phyloP scores from a whole-genome alignment of 2,888 invertebrate species.

The Drosophila barbarae region DNA sequence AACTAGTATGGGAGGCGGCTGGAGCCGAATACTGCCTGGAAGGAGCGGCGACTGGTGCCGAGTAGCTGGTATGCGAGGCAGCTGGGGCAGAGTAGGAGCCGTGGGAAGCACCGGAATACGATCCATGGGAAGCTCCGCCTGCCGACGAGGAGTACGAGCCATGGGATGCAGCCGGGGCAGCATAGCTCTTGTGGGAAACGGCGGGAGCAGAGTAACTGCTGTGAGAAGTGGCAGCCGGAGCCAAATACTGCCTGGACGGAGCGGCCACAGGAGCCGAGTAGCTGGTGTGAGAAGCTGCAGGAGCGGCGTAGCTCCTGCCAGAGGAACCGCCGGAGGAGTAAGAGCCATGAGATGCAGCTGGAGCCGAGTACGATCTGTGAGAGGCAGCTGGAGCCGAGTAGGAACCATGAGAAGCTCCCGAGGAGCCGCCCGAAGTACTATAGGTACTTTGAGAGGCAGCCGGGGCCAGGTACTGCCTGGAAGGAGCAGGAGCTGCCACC shows the following conservation, averaged over 20 bases:
- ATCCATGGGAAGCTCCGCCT: conserved; percentile 13
- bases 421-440: conserved; percentile 8
- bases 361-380: conserved; percentile 29
- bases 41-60: conserved; percentile 27
- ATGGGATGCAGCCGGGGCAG: conserved; percentile 25
- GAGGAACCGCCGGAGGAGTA: conserved; percentile 25
- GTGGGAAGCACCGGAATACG: conserved; percentile 12
- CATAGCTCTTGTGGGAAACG: conserved; percentile 20
- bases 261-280: conserved; percentile 22
- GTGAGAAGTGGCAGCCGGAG: conserved; percentile 12
- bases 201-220: conserved; percentile 27
- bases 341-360: conserved; percentile 17
- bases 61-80: conserved; percentile 28
- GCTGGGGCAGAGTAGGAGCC: conserved; percentile 44
- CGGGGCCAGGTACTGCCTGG: conserved; percentile 38
- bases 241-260: conserved; percentile 19
- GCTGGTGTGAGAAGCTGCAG: conserved; percentile 16
- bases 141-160: conserved; percentile 14
- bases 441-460: conserved; percentile 17
- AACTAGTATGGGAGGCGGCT: conserved; percentile 18
- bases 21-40: conserved; percentile 41
- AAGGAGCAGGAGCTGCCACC: conserved; percentile 21
- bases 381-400: conserved; percentile 27
- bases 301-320: conserved; percentile 18
- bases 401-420: conserved; percentile 14